Percentiles rank a stretch among this genome's conserved stretches.
Conservation (phyloP, 1,140 invertebrate genomes). For the Hylyphantes graminicola region DNA sequence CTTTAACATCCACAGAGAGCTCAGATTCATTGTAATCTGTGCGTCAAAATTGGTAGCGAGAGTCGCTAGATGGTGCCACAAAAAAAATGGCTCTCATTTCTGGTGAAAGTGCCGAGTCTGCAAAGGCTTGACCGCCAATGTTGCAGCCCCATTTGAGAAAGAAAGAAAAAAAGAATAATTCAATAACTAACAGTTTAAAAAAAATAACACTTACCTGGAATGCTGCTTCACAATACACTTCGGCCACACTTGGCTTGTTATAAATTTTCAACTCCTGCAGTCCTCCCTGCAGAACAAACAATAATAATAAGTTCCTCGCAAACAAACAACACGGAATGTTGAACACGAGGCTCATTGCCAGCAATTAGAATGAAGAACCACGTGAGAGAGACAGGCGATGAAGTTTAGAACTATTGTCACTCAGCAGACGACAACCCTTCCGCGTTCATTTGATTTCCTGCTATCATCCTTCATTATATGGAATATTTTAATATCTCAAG, state of each 20-base stretch:
- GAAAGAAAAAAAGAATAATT: no score
- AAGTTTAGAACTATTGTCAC: slow-evolving; percentile 15
- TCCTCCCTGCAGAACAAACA: slow-evolving; percentile 76
- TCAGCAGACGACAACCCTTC: background rate
- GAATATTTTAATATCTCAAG: no score
- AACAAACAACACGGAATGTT: slow-evolving; percentile 37
- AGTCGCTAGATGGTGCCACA: no score
- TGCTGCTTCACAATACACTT: slow-evolving; percentile 75
- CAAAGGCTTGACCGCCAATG: no score
- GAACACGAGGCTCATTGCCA: slow-evolving; percentile 43
- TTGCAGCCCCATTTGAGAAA: no score
- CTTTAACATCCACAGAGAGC: no score
- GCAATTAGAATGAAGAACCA: slow-evolving; percentile 9
- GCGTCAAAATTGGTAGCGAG: no score
- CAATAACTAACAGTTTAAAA: background rate
- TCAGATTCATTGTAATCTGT: no score
- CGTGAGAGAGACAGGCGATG: slow-evolving; percentile 4
- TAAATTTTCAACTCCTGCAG: slow-evolving; percentile 81
- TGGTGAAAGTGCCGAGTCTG: no score
- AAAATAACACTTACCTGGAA: slow-evolving; percentile 65
- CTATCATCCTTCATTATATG: background rate
- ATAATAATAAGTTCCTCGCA: slow-evolving; percentile 55
- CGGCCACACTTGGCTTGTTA: slow-evolving; percentile 75
- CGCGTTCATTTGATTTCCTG: slow-evolving; percentile 5
- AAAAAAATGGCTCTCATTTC: no score